phyloP scores from a whole-genome alignment of 2,888 invertebrate species.

The Agrochola macilenta region DNA sequence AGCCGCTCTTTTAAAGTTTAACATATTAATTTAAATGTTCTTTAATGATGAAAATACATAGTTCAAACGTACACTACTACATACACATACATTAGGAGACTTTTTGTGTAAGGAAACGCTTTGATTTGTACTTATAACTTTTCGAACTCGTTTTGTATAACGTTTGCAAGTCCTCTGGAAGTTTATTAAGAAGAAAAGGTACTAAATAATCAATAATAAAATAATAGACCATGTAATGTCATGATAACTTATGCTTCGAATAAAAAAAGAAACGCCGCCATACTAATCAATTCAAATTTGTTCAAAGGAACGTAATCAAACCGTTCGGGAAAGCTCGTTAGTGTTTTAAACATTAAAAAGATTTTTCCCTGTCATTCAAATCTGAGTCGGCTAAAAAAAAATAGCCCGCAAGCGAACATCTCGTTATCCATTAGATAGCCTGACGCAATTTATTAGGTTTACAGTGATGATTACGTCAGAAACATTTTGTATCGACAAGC shows the following conservation, averaged over 20 bases:
- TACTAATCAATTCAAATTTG: constrained; percentile 49
- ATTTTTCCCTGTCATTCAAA: constrained; percentile 48
- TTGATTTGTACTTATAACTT: too few relatives aligned
- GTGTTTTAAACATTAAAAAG: constrained; percentile 33
- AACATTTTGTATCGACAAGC: constrained; percentile 32
- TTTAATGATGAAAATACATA: too few relatives aligned
- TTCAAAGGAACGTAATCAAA: constrained; percentile 46
- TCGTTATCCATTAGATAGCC: constrained; percentile 50
- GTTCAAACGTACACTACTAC: too few relatives aligned
- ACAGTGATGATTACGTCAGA: constrained; percentile 46
- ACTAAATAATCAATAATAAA: too few relatives aligned
- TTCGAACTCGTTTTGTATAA: too few relatives aligned
- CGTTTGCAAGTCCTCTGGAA: too few relatives aligned
- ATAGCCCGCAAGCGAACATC: constrained; percentile 36
- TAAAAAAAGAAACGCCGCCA: constrained; percentile 22
- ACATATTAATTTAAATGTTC: too few relatives aligned
- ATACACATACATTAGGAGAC: too few relatives aligned
- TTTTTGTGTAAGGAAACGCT: too few relatives aligned
- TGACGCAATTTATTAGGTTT: constrained; percentile 58
- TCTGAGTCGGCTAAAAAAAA: constrained; percentile 36
- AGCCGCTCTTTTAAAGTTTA: too few relatives aligned
- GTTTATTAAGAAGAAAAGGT: too few relatives aligned
- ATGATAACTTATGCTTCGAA: not conserved
- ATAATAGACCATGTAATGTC: constrained; percentile 6
- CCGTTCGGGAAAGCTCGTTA: constrained; percentile 24